These are phyloP conservation scores for Rhabdomys pumilio DNA, from an alignment of 2,797 vertebrate genomes.

Conservation along the genomic window DNA sequence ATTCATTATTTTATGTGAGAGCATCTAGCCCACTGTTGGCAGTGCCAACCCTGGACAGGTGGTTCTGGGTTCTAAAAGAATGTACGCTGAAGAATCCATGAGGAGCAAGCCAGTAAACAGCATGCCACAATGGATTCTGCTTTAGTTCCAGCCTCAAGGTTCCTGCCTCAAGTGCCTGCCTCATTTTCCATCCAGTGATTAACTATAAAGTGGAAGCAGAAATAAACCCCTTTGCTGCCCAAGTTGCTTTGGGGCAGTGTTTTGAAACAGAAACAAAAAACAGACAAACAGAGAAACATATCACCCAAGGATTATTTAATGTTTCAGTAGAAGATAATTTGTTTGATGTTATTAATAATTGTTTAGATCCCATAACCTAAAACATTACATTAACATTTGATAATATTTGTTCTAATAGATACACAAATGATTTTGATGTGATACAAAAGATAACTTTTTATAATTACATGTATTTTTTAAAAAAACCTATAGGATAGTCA, in stretches of 20 bases:
- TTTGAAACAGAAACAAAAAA: neutral
- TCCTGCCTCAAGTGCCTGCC: neutral
- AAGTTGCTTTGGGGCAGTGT: neutral
- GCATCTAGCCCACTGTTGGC: neutral
- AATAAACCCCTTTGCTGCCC: neutral
- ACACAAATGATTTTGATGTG: neutral
- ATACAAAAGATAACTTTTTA: neutral
- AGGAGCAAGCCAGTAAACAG: neutral
- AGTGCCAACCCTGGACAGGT: neutral
- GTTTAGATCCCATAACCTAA: neutral
- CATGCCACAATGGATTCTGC: no score
- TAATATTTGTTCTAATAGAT: neutral
- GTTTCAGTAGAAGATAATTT: neutral
- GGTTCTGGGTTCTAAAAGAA: neutral
- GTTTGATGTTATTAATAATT: neutral
- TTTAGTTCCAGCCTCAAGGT: neutral
- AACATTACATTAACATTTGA: neutral
- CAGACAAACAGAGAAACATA: neutral
- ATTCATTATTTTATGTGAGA: neutral
- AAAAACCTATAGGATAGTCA: neutral
- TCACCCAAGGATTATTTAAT: conserved; percentile 18
- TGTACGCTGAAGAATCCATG: neutral
- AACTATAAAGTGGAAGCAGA: neutral
- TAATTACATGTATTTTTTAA: neutral
- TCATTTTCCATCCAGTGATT: no score